These are phyloP conservation scores for Euproctis similis DNA, from an alignment of 2,888 invertebrate species.

Conservation along the genomic window DNA sequence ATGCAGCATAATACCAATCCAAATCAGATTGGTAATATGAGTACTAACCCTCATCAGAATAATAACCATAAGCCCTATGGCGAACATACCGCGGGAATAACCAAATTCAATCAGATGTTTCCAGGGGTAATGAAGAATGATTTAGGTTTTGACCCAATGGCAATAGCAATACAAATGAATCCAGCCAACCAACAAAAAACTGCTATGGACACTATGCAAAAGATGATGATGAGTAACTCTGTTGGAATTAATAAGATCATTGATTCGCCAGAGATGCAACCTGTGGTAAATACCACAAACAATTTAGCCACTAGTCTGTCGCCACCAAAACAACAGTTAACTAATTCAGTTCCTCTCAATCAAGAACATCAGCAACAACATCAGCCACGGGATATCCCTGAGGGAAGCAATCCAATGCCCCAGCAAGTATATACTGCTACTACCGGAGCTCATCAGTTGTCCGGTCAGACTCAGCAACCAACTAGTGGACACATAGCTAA, in stretches of 20 bases:
- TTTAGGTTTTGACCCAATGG: slow-evolving; percentile 64
- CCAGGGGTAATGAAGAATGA: slow-evolving; percentile 55
- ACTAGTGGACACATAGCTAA: slow-evolving; percentile 17
- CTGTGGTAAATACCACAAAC: slow-evolving; percentile 23
- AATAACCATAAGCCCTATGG: slow-evolving; percentile 25
- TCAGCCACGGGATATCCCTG: slow-evolving; percentile 3
- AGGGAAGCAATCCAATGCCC: slow-evolving; percentile 18
- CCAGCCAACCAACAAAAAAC: slow-evolving; percentile 53
- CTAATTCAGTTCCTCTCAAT: neutral
- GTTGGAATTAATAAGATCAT: slow-evolving; percentile 2
- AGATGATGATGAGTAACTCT: slow-evolving; percentile 38
- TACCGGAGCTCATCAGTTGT: slow-evolving; percentile 19
- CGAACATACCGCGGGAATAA: slow-evolving; percentile 43
- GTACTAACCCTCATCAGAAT: slow-evolving; percentile 8
- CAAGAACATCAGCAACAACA: slow-evolving; percentile 1
- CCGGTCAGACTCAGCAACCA: slow-evolving; percentile 21
- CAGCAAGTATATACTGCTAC: slow-evolving; percentile 29
- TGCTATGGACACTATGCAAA: slow-evolving; percentile 47
- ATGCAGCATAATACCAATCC: slow-evolving; percentile 19
- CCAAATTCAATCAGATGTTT: slow-evolving; percentile 62
- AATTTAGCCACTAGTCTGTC: slow-evolving; percentile 17
- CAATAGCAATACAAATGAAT: slow-evolving; percentile 67
- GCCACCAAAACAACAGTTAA: slow-evolving; percentile 8
- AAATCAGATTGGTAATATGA: slow-evolving; percentile 10
- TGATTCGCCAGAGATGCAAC: slow-evolving; percentile 15